Base-by-base conservation (phyloP, 2,113 vertebrate genomes). In the Beaufortia kweichowensis region DNA sequence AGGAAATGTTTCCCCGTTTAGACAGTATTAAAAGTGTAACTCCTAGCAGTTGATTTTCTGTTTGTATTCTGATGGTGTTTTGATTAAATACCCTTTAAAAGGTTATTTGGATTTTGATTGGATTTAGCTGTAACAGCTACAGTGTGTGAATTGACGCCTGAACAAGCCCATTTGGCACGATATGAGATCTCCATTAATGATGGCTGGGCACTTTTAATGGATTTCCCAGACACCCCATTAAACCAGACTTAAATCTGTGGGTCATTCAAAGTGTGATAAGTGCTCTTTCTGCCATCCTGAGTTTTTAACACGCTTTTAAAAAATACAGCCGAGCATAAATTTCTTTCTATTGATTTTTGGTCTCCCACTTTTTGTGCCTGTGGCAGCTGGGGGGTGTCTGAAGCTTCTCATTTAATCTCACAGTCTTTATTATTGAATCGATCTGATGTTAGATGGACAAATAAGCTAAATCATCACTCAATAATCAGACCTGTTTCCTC, bases 201-300 rank as follows among this genome's bases (percentile, higher is more conserved):
- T 15, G 46, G 77, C 76, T 83, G 80, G 85, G 70, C 79, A 78
- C 82, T 75, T 19, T 86, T 85, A 87, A 88, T 84, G 83, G 80
- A 81, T 73, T 11, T 57, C 81, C 78, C 81, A 85, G 82, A 84
- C 82, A 79, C 81, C 74, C 67, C 65, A 70, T 78, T 86, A 84
- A 86, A 85, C 77, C 83, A 8, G 12, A 50, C 84, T 84, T 84
- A 78, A 86, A 80, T 75, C 64, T 75, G 84, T 84, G 84, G 88
- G 79, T 88, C 83, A 86, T 84, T 87, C 84, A 79, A 78, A 78
- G 86, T 61, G 76, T 85, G 71, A 82, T 82, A 81, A 83, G 81
- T 81, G 74, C 56, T 61, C 71, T 88, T 70, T 81, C 81, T 72
- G 74, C 80, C 67, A 77, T 79, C 69, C 79, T 82, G 77, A 87